phyloP scores from a whole-genome alignment of 2,113 vertebrate species.

The Rhinogobius similis region DNA sequence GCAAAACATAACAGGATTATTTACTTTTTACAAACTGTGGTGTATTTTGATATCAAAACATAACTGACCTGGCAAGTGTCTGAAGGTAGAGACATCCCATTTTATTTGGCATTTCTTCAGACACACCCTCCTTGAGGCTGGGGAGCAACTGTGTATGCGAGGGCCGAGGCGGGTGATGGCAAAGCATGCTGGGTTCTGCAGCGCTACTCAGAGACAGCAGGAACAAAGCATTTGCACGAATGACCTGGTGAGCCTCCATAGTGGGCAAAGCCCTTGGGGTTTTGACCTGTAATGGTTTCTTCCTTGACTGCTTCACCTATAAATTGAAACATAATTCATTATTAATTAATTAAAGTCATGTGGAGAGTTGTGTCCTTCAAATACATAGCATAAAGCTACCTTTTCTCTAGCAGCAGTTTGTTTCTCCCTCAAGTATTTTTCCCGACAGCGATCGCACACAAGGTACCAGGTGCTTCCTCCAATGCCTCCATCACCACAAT shows the following conservation, averaged over 20 bases:
- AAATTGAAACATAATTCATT: not conserved
- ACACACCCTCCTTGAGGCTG: slow-evolving; percentile 94
- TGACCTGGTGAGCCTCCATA: slow-evolving; percentile 99
- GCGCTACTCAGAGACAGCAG: slow-evolving; percentile 95
- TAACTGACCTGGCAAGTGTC: slow-evolving; percentile 86
- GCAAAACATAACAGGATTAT: not conserved
- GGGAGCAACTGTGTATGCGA: slow-evolving; percentile 93
- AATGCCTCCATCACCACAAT: slow-evolving; percentile 96
- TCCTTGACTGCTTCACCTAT: slow-evolving; percentile 95
- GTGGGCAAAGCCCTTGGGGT: slow-evolving; percentile 94
- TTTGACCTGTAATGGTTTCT: slow-evolving; percentile 96
- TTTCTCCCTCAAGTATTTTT: slow-evolving; percentile 97
- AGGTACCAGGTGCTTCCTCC: slow-evolving; percentile 99
- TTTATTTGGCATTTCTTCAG: slow-evolving; percentile 93
- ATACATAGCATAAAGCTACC: slow-evolving; percentile 70
- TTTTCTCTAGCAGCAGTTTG: slow-evolving; percentile 96
- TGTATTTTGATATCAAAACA: not conserved
- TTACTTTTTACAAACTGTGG: not conserved
- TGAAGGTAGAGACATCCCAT: slow-evolving; percentile 97
- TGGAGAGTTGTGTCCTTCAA: not conserved
- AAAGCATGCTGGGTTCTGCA: slow-evolving; percentile 92
- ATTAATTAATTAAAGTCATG: not conserved
- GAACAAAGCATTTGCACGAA: slow-evolving; percentile 95
- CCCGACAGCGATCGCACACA: slow-evolving; percentile 95
- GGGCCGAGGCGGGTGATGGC: slow-evolving; percentile 91